phyloP scores from a whole-genome alignment of 35 echinoderm and acorn worm species.

The Stichopus chloronotus region DNA sequence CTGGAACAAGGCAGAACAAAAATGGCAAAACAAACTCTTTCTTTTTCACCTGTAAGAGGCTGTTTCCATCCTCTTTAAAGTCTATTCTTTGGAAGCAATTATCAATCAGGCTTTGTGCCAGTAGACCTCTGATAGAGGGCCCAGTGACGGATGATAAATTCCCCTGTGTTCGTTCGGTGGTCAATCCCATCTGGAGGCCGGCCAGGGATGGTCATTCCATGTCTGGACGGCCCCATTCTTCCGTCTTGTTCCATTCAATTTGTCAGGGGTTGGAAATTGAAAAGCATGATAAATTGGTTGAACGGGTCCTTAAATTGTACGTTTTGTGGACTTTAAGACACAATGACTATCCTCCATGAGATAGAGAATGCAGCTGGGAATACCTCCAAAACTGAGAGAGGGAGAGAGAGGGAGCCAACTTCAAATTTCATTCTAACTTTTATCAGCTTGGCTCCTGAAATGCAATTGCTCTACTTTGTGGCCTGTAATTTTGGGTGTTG shows the following conservation, averaged over 20 bases:
- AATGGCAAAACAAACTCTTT: conserved; percentile 41
- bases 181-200: background rate
- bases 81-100: conserved; percentile 24
- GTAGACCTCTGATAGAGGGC: background rate
- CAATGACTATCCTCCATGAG: too few species aligned
- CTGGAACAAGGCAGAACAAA: background rate
- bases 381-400: too few species aligned
- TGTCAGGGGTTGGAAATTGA: conserved; percentile 21
- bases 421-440: too few species aligned
- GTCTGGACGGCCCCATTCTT: background rate
- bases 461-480: too few species aligned
- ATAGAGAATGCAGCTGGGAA: too few species aligned
- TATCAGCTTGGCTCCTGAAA: too few species aligned
- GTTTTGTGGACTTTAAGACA: too few species aligned
- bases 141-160: conserved; percentile 20
- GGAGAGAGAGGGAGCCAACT: too few species aligned
- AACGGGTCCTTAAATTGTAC: background rate
- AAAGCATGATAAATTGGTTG: conserved; percentile 26
- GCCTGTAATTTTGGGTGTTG: too few species aligned
- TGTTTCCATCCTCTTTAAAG: background rate
- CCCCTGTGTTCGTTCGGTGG: background rate
- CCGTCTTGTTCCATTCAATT: conserved; percentile 32
- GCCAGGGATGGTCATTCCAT: conserved; percentile 23
- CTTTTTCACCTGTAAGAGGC: background rate
- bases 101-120: background rate